phyloP scores from a whole-genome alignment of 2,113 vertebrate species.

The Mormoops blainvillei region DNA sequence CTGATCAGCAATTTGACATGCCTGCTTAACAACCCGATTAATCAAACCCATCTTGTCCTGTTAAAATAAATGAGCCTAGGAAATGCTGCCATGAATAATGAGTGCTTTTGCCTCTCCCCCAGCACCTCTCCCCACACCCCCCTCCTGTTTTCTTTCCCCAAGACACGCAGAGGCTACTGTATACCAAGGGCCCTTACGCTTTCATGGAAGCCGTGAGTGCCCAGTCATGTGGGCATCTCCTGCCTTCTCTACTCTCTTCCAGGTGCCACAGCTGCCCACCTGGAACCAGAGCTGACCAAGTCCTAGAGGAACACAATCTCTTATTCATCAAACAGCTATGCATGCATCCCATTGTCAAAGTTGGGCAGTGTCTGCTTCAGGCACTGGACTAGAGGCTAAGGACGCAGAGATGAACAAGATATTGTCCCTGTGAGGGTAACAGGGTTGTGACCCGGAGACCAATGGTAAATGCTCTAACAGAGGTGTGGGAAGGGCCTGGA shows the following conservation, averaged over 20 bases:
- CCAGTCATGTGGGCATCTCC: not conserved
- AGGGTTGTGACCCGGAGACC: not conserved
- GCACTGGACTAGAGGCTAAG: not conserved
- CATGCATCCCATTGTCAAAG: not conserved
- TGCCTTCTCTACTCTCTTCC: not conserved
- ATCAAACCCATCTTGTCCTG: constrained; percentile 58
- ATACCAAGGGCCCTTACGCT: not conserved
- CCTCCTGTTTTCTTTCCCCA: not conserved
- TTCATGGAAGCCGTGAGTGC: not conserved
- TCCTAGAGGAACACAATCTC: not conserved
- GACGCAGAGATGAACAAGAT: not conserved
- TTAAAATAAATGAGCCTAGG: constrained; percentile 68
- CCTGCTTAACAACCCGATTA: constrained; percentile 71
- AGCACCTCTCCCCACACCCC: not conserved
- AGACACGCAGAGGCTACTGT: not conserved
- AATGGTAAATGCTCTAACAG: not conserved
- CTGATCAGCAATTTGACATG: constrained; percentile 60
- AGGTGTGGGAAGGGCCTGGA: not conserved
- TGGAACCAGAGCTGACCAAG: not conserved
- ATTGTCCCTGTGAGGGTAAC: not conserved
- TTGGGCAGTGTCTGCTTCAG: not conserved
- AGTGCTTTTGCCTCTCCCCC: not conserved
- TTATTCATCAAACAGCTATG: not conserved
- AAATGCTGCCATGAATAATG: constrained; percentile 53
- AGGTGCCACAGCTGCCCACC: not conserved